Evolutionary conservation across 2,888 invertebrate species (phyloP), one percentile per base, ranked within the genome.

Genomic region (Cacoxenus indagator): DNA sequence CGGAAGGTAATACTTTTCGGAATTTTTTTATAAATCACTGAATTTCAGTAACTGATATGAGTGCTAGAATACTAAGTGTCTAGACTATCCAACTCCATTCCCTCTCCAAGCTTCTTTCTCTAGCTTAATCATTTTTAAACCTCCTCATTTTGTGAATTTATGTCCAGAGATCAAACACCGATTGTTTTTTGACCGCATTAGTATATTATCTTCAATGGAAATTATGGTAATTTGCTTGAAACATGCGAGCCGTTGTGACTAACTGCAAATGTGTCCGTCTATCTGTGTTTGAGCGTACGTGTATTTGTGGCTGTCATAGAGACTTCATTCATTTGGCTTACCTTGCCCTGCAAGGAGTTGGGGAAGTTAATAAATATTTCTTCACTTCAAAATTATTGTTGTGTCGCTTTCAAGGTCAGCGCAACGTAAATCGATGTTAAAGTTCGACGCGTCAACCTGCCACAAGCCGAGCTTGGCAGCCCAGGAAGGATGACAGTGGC

Each of bases 201-300:
- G 75, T 84, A 78, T 81, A 84, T 81, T 85, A 79, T 81, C 81
- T 84, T 79, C 84, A 85, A 84, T 82, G 83, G 84, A 83, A 83
- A 78, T 85, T 82, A 85, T 85, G 83, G 82, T 85, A 83, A 82
- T 85, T 78, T 84, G 78, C 79, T 74, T 73, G 69, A 81, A 84
- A 79, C 82, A 82, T 83, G 82, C 85, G 75, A 85, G 67, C 79
- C 77, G 70, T 81, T 72, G 75, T 71, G 71, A 68, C 27, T 19
- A 64, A 17, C 19, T 64, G 26, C 83, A 81, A 84, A 79, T 72
- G 67, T 76, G 75, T 62, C 69, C 45, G 6, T 26, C 14, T n/a
- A 2, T 6, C n/a, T 46, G 46, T 46, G 46, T 17, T 6, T 46
- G 46, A 9, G 46, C 14, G 46, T 46, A 14, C 14, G 46, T 46